These are phyloP conservation scores for Corythornis leucogaster DNA, from an alignment of 2,797 vertebrate genomes.

Conservation along the genomic window DNA sequence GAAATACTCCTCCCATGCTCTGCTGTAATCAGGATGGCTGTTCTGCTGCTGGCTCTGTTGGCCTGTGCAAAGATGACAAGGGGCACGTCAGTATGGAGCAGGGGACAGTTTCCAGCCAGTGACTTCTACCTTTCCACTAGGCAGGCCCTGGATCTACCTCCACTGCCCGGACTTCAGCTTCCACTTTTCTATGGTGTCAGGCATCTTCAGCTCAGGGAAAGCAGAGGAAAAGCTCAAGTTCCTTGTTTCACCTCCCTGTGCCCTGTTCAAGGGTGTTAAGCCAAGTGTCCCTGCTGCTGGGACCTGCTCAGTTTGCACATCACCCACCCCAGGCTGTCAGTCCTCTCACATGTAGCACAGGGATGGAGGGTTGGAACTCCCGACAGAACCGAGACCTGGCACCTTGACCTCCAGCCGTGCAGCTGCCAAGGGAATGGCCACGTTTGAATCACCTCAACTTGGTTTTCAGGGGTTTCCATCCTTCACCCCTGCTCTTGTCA, in stretches of 20 bases:
- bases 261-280: not conserved
- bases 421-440: accelerated
- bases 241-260: not conserved
- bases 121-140: not conserved
- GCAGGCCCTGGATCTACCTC: not conserved
- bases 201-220: not conserved
- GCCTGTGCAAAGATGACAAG: constrained; percentile 80
- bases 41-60: constrained; percentile 94
- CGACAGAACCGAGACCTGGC: not conserved
- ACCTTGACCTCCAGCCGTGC: accelerated
- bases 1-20: constrained; percentile 94
- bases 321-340: not conserved
- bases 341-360: not conserved
- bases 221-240: not conserved
- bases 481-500: not conserved
- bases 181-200: not conserved
- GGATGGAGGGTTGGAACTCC: not conserved
- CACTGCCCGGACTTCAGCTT: not conserved
- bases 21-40: constrained; percentile 92
- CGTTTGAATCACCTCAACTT: not conserved
- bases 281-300: not conserved
- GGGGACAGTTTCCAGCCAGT: constrained; percentile 14
- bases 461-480: not conserved
- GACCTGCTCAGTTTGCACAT: not conserved
- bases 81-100: constrained; percentile 41